Evolutionary conservation across 2,797 vertebrate genomes (phyloP).

Genomic region (Falco concolor): DNA sequence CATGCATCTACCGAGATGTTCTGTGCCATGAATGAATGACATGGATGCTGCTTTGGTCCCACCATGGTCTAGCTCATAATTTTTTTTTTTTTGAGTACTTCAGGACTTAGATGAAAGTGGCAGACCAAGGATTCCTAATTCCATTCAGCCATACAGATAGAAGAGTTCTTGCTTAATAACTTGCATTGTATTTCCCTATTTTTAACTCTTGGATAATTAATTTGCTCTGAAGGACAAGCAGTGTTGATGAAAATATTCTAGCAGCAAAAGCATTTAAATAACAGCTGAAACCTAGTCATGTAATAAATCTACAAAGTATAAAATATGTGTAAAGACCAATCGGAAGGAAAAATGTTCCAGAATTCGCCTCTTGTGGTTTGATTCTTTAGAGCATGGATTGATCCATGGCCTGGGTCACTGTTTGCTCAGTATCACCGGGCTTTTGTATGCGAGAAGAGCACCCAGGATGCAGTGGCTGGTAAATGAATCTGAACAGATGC

Average conservation of each 20-base stretch:
- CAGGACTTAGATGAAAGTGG: not conserved
- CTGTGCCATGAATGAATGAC: not conserved
- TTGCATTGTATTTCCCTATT: not conserved
- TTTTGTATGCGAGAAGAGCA: not conserved
- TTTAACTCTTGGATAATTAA: not conserved
- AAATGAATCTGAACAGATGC: not conserved
- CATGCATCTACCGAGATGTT: not conserved
- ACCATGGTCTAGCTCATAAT: not conserved
- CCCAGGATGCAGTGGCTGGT: not conserved
- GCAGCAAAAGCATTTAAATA: not conserved
- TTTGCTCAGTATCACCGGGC: not conserved
- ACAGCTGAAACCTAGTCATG: not conserved
- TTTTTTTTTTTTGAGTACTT: not conserved
- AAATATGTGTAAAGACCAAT: not conserved
- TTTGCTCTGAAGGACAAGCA: not conserved
- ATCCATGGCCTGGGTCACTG: not conserved
- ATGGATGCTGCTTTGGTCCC: not conserved
- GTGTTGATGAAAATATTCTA: not conserved
- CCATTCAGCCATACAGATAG: not conserved
- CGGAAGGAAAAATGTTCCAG: not conserved
- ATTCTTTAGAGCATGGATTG: not conserved
- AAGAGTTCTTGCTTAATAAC: not conserved
- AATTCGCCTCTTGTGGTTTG: not conserved
- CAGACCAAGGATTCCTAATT: not conserved
- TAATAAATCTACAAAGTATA: not conserved